Evolutionary conservation across 1,140 invertebrate genomes (phyloP), one percentile per base, ranked within the genome.

Genomic region (Vanessa tameamea): DNA sequence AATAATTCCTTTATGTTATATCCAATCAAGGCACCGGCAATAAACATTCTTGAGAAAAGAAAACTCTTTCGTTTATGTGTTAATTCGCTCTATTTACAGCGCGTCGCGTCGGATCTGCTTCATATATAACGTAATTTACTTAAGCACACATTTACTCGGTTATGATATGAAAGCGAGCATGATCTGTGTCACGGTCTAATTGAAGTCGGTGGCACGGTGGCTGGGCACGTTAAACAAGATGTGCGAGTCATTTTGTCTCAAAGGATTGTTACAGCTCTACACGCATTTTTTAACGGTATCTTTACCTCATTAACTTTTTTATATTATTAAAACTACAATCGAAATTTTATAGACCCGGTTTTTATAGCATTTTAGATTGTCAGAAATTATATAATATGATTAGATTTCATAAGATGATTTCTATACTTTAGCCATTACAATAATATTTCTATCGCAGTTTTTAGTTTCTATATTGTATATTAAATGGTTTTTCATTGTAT

Each of bases 101-200:
- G 76, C 67, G 65, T 71, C 66, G 79, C 74, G 72, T 26, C 65
- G 70, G 63, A 71, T 77, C 69, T 67, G 57, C 70, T 66, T 76
- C 70, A 51, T 63, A 64, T 78, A 73, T 53, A 77, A 75, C 67
- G 75, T 79, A 79, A 75, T 83, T 77, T 73, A 76, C 77, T 82
- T 77, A 76, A 77, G 70, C 73, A 76, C 66, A 73, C 72, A 79
- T 84, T 79, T 79, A 61, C 77, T 78, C 67, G 80, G 77, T 78
- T 74, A 72, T 75, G 78, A 84, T 83, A 85, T 81, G 89, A 91
- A 91, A 91, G 87, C 84, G 78, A 87, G 83, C 82, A 86, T 78
- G 80, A 87, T 84, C 80, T 85, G 82, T 88, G 89, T 90, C 85
- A 91, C 86, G 88, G 89, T 90, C 88, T 89, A 88, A 89, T 90